A percentile compares a stretch with the other conserved stretches of the same genome.
Evolutionary conservation across 2,888 invertebrate genomes (phyloP).

Genomic region (Lumbricus terrestris): DNA sequence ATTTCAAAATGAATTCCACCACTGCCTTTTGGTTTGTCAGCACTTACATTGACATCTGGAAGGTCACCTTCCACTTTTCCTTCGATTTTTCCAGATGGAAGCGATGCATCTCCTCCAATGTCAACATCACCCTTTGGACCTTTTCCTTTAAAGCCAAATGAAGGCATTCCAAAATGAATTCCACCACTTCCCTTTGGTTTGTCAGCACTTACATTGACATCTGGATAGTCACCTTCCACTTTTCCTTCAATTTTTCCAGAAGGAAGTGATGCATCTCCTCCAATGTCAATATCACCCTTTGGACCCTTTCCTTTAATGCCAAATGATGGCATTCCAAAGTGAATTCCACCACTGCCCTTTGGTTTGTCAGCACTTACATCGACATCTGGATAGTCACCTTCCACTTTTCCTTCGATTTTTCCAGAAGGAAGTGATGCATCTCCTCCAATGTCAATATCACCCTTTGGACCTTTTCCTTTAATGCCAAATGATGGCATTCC

Average conservation of each 20-base stretch:
- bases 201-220: neutral
- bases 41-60: neutral
- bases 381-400: neutral
- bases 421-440: neutral
- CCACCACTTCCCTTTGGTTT: slow-evolving; percentile 12
- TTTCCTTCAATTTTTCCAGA: slow-evolving; percentile 14
- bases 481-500: slow-evolving; percentile 18
- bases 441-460: slow-evolving; percentile 13
- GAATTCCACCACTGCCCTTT: slow-evolving; percentile 7
- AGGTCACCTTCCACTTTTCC: slow-evolving; percentile 5
- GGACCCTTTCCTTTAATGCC: slow-evolving; percentile 25
- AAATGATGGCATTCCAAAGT: slow-evolving; percentile 26
- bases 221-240: neutral
- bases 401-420: neutral
- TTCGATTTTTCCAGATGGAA: slow-evolving; percentile 20
- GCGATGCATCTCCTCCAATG: slow-evolving; percentile 8
- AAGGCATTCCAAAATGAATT: neutral
- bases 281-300: slow-evolving; percentile 9
- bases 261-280: slow-evolving; percentile 11
- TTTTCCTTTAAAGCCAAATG: slow-evolving; percentile 12
- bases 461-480: slow-evolving; percentile 18
- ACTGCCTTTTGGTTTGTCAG: neutral
- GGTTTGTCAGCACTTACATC: neutral
- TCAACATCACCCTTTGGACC: slow-evolving; percentile 17
- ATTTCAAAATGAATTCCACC: slow-evolving; percentile 24